Percentiles rank a stretch among this genome's conserved stretches.
Evolutionary conservation across 2,113 vertebrate species (phyloP).

Genomic region (Regulus satrapa): DNA sequence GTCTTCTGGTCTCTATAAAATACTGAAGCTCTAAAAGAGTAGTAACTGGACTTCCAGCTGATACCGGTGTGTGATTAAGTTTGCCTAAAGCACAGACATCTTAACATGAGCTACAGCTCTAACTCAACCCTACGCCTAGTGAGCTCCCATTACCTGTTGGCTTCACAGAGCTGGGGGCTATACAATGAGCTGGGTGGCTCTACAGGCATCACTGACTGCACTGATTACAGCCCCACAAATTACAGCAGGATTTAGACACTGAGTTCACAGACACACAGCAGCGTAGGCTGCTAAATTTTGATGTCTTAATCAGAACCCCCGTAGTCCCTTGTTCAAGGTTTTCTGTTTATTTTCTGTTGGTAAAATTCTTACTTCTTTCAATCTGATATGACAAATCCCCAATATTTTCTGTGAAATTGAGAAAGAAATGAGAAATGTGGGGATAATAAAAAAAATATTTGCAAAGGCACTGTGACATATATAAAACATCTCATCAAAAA

Average conservation of each 20-base stretch:
- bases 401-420: not conserved
- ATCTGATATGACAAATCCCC: not conserved
- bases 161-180: not conserved
- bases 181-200: not conserved
- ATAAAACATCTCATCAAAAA: not conserved
- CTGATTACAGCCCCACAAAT: not conserved
- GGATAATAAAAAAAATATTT: not conserved
- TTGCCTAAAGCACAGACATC: not conserved
- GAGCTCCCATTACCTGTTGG: not conserved
- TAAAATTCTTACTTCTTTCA: not conserved
- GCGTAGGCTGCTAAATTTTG: not conserved
- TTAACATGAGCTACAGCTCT: not conserved
- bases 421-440: not conserved
- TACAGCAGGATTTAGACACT: not conserved
- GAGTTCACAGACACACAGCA: not conserved
- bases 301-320: not conserved
- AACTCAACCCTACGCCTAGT: accelerated
- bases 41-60: not conserved
- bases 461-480: not conserved
- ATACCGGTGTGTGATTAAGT: not conserved
- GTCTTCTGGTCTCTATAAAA: not conserved
- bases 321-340: not conserved
- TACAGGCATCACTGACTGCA: not conserved
- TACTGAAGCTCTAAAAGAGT: not conserved
- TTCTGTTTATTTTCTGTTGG: not conserved